Conservation (phyloP, 2,113 vertebrate species). For the Xenus cinereus region DNA sequence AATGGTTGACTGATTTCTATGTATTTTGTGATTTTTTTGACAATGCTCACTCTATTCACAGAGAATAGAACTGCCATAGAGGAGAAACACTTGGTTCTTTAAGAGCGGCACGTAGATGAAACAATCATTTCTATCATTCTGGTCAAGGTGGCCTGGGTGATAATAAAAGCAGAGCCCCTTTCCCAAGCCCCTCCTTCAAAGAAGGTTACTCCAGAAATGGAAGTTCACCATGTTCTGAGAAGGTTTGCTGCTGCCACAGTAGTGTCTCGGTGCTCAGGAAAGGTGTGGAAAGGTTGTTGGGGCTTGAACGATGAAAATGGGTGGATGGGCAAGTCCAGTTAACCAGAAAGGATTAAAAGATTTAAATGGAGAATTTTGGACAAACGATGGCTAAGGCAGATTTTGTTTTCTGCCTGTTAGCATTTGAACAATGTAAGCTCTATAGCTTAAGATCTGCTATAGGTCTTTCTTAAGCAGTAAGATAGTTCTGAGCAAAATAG, state of each 20-base stretch:
- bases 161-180: neutral
- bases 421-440: neutral
- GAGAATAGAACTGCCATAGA: neutral
- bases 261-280: neutral
- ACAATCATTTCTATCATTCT: neutral
- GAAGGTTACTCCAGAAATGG: neutral
- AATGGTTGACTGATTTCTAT: neutral
- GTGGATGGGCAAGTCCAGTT: neutral
- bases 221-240: neutral
- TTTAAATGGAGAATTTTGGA: neutral
- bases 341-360: neutral
- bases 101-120: neutral
- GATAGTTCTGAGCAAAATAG: neutral
- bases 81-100: neutral
- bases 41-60: neutral
- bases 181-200: neutral
- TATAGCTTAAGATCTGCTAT: neutral
- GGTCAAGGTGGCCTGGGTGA: neutral
- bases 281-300: neutral
- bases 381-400: neutral
- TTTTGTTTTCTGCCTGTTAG: neutral
- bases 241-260: neutral
- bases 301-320: neutral
- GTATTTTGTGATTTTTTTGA: neutral
- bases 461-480: neutral